Base-by-base conservation (phyloP, 2,797 vertebrate species). In the Lagorchestes hirsutus region DNA sequence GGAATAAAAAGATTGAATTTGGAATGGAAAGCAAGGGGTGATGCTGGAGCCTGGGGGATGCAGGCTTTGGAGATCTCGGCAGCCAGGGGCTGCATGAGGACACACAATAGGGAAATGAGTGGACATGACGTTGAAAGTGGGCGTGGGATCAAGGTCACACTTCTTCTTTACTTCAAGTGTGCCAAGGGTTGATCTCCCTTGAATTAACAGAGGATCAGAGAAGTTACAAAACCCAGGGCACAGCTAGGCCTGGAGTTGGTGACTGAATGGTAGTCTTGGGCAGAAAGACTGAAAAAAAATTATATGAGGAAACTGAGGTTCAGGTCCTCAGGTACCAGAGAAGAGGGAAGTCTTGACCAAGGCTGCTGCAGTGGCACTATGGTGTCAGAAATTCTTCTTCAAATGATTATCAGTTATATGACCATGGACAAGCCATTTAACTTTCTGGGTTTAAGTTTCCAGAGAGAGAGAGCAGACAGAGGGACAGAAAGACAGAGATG, bases 201-300 rank as follows among this genome's bases (percentile, higher is more conserved):
- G 62, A 95, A 58, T 55, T 18, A 95, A 91, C 29, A 91, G 95
- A 92, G 34, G 34, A 92, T 52, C 62, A 90, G 31, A 93, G 90
- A 95, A 91, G 40, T 67, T 0, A 62, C 55, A 82, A 46, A 94
- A 55, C 13, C 13, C 57, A 1, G 67, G 0, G 4, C 62, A 96
- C 56, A 93, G 11, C 28, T 87, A 31, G n/a, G 90, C 5, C n/a
- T 67, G 59, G 31, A 62, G 59, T 31, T 62, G 29, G 31, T 14
- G 11, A 46, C 34, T 56, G 74, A 95, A 93, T 93, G 52, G 50
- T n/a, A 29, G 29, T 91, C 67, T 95, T 34, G 16, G 96, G 92
- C 59, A 90, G 50, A 96, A 27, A 74, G 11, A 11, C 14, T 56
- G 27, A 54, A 55, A 90, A 93, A 46, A 95, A 16, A n/a, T n/a